Evolutionary conservation across 1,140 invertebrate genomes (phyloP).

Genomic region (Idris sp.): DNA sequence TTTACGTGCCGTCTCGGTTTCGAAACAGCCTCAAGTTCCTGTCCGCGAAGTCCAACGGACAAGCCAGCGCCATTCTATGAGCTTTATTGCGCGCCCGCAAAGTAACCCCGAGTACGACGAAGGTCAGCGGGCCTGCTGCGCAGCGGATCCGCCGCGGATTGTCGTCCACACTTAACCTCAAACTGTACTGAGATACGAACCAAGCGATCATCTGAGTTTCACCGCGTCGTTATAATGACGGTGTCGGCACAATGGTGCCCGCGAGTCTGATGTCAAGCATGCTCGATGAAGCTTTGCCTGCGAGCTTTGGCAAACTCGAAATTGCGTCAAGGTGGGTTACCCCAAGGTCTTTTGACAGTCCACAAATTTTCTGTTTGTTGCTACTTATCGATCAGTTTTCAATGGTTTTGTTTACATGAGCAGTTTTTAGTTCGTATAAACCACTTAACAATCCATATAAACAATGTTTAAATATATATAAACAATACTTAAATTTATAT

Average conservation of each 20-base stretch:
- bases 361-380: no score
- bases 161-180: constrained; percentile 39
- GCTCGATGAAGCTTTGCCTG: constrained; percentile 74
- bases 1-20: constrained; percentile 48
- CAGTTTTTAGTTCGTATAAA: no score
- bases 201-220: constrained; percentile 36
- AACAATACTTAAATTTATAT: no score
- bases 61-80: neutral
- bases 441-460: no score
- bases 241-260: constrained; percentile 16
- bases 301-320: constrained; percentile 74
- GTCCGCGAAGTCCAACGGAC: neutral
- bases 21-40: constrained; percentile 18
- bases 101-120: neutral
- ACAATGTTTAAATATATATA: no score
- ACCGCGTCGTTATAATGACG: constrained; percentile 38
- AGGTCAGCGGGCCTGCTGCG: constrained; percentile 10
- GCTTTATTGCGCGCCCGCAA: neutral
- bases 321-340: constrained; percentile 54
- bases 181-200: constrained; percentile 5
- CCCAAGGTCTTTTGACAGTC: constrained; percentile 1
- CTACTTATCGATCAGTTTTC: no score
- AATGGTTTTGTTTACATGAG: no score
- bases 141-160: neutral
- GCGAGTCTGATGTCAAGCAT: constrained; percentile 60